Conservation (phyloP, 2,113 vertebrate species). For the Pseudolaguvia tuberculata region DNA sequence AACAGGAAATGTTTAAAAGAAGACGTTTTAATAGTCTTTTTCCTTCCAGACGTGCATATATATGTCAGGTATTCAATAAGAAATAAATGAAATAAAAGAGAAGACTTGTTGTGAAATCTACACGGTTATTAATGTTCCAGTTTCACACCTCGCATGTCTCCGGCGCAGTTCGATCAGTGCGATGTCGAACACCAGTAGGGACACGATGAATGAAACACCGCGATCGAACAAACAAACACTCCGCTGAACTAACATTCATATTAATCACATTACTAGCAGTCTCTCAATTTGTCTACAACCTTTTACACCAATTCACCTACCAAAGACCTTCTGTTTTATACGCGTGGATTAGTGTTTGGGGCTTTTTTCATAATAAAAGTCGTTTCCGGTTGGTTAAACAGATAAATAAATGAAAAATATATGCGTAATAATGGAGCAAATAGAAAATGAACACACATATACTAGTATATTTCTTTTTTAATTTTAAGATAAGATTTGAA, state of each 20-base stretch:
- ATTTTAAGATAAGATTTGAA: too few species aligned
- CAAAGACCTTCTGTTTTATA: too few species aligned
- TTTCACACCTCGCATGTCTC: conserved; percentile 47
- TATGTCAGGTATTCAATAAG: too few species aligned
- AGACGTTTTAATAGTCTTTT: too few species aligned
- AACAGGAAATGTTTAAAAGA: too few species aligned
- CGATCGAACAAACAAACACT: conserved; percentile 23
- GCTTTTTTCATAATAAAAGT: conserved; percentile 42
- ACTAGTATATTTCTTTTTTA: background rate
- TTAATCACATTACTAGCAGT: background rate
- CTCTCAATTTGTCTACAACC: background rate
- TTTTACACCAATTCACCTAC: too few species aligned
- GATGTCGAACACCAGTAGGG: conserved; percentile 28
- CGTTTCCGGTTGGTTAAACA: background rate
- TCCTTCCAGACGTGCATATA: too few species aligned
- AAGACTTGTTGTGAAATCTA: too few species aligned
- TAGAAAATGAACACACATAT: background rate
- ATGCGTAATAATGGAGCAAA: background rate
- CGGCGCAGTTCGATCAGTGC: conserved; percentile 32
- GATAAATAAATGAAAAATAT: background rate
- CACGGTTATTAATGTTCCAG: background rate
- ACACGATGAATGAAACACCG: background rate
- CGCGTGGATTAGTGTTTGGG: too few species aligned
- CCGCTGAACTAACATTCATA: conserved; percentile 38
- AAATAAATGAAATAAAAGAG: too few species aligned